Conservation (phyloP, 2,113 vertebrate genomes). For the Lagenorhynchus albirostris region DNA sequence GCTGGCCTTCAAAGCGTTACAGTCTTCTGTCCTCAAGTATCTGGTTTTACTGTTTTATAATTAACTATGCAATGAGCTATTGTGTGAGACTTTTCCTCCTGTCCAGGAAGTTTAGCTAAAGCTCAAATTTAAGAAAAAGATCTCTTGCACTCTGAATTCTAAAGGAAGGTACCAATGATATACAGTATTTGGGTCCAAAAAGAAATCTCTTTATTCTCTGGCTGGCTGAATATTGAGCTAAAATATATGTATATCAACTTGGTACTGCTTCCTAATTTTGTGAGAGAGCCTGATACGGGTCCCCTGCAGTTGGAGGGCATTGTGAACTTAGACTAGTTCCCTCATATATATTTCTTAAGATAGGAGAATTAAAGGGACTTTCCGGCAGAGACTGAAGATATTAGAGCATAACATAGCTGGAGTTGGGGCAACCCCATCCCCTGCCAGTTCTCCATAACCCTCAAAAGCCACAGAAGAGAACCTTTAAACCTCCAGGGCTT, state of each 20-base stretch:
- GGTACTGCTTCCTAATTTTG: neutral
- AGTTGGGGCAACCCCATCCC: neutral
- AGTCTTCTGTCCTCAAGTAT: neutral
- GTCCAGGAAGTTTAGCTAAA: neutral
- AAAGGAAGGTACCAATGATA: neutral
- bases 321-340: neutral
- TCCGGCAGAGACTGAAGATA: neutral
- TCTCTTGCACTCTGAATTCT: neutral
- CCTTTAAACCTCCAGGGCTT: neutral
- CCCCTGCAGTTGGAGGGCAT: neutral
- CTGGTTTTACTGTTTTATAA: neutral
- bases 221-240: neutral
- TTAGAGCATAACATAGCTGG: neutral
- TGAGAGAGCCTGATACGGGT: neutral
- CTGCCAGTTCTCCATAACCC: neutral
- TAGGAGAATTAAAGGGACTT: neutral
- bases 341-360: neutral
- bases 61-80: neutral
- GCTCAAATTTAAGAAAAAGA: neutral
- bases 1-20: neutral
- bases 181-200: neutral
- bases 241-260: neutral
- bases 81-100: neutral
- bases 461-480: neutral
- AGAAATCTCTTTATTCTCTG: neutral